Conservation (phyloP, 64 coral and sea anemone genomes). For the Montipora efflorescens region DNA sequence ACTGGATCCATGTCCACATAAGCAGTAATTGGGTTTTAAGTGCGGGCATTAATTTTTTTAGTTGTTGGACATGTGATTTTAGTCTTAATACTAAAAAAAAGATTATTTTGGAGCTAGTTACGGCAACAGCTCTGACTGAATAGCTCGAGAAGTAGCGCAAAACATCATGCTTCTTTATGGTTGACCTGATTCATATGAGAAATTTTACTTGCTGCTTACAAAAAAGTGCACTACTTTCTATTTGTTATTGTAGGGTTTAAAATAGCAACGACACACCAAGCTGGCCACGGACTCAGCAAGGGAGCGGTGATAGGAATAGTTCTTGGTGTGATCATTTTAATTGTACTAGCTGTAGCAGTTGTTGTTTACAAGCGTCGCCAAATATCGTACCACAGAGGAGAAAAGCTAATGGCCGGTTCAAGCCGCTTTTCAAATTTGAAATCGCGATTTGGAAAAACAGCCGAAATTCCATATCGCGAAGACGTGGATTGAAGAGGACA, state of each 20-base stretch:
- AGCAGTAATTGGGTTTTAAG: no score
- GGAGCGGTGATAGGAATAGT: conserved; percentile 10
- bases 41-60: no score
- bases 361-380: conserved; percentile 6
- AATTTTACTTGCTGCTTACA: not conserved
- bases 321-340: not conserved
- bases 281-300: not conserved
- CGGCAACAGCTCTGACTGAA: no score
- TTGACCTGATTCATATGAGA: not conserved
- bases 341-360: not conserved
- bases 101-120: no score
- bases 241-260: not conserved
- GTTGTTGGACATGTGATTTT: no score
- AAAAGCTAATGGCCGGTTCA: not conserved
- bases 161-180: no score
- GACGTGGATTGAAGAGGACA: conserved; percentile 1
- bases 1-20: no score
- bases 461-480: conserved; percentile 9
- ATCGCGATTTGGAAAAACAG: not conserved
- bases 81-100: no score
- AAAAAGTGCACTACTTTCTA: not conserved
- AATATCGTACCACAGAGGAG: not conserved
- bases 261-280: not conserved
- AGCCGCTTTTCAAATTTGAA: conserved; percentile 21
- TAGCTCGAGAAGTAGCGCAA: no score